phyloP scores from a whole-genome alignment of 2,113 vertebrate species.

The Tragelaphus scriptus region DNA sequence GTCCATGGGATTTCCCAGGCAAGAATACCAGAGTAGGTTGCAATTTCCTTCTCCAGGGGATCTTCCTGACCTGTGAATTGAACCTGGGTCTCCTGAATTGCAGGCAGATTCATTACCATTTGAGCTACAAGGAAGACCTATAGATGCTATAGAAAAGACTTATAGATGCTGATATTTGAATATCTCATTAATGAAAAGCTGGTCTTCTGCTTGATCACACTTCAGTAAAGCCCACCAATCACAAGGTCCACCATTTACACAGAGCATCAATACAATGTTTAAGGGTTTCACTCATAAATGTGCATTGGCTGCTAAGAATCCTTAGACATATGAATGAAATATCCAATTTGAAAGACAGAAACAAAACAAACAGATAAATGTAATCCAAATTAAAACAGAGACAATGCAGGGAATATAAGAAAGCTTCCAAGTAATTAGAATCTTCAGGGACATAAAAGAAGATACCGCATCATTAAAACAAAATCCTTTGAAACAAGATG shows the following conservation, averaged over 20 bases:
- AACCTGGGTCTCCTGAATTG: neutral
- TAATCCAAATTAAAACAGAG: neutral
- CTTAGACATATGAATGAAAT: neutral
- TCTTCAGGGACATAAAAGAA: neutral
- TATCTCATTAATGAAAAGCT: neutral
- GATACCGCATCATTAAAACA: neutral
- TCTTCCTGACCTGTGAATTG: neutral
- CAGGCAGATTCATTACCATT: neutral
- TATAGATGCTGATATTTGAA: neutral
- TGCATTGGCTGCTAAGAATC: neutral
- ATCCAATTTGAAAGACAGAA: neutral
- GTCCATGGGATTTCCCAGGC: neutral
- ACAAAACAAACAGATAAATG: constrained; percentile 11
- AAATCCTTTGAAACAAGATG: constrained; percentile 8
- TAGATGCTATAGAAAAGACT: neutral
- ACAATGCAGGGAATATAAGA: neutral
- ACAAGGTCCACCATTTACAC: neutral
- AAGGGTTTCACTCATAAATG: neutral
- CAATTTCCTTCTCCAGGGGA: neutral
- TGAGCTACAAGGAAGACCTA: neutral
- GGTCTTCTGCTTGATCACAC: neutral
- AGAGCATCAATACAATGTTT: neutral
- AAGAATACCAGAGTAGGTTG: neutral
- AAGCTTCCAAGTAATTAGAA: neutral
- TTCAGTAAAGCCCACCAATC: neutral